Percentiles rank a stretch among this genome's conserved stretches.
Evolutionary conservation across 2,113 vertebrate genomes (phyloP).

Genomic region (Pseudopipra pipra): DNA sequence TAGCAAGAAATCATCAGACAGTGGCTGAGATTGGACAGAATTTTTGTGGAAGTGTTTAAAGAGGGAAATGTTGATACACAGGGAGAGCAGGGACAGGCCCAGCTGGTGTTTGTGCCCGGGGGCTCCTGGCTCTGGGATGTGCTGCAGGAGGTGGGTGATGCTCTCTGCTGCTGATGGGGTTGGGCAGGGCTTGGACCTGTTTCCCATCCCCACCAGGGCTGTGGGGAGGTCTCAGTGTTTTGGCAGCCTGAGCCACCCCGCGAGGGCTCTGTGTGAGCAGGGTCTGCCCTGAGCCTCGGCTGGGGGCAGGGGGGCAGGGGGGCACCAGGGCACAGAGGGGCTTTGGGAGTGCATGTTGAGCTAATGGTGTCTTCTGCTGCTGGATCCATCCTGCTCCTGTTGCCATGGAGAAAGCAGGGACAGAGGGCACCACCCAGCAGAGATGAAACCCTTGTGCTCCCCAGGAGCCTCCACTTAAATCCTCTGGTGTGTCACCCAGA

Average conservation of each 20-base stretch:
- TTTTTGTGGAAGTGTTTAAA: background rate
- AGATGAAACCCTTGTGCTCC: background rate
- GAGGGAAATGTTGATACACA: background rate
- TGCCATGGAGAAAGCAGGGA: background rate
- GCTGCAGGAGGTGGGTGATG: background rate
- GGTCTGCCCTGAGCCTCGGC: background rate
- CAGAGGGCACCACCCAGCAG: accelerated
- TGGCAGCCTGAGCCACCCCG: too few relatives aligned
- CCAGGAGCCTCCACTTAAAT: background rate
- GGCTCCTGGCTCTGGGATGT: background rate
- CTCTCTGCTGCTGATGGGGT: background rate
- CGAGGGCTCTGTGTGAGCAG: accelerated
- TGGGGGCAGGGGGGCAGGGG: background rate
- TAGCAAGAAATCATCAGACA: background rate
- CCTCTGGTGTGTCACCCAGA: background rate
- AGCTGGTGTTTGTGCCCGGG: too few relatives aligned
- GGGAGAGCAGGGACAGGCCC: background rate
- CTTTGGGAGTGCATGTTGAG: background rate
- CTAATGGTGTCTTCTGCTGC: background rate
- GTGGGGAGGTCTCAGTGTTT: background rate
- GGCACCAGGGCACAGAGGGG: background rate
- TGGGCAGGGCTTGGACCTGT: background rate
- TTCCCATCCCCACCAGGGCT: background rate
- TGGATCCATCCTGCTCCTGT: background rate
- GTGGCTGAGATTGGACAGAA: accelerated